Conservation (phyloP, 2,113 vertebrate genomes). For the Phycodurus eques region DNA sequence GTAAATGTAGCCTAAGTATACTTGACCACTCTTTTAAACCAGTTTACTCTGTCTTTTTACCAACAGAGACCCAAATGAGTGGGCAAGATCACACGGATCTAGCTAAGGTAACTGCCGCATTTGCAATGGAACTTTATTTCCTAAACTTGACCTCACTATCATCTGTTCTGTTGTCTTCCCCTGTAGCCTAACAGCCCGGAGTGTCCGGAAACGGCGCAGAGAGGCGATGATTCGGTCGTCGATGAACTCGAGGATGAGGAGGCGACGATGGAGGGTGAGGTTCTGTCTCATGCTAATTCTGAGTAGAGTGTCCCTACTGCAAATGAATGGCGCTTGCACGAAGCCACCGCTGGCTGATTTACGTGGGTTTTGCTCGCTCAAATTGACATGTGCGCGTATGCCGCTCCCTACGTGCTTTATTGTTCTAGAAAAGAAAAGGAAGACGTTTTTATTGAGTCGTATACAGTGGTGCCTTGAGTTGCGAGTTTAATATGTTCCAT, state of each 20-base stretch:
- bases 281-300: neutral
- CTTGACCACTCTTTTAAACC: neutral
- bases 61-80: slow-evolving; percentile 82
- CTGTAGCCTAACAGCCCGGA: neutral
- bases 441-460: no score
- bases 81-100: slow-evolving; percentile 21
- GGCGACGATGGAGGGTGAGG: slow-evolving; percentile 39
- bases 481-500: no score
- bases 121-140: neutral
- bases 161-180: neutral
- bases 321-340: no score
- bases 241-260: neutral
- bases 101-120: neutral
- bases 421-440: no score
- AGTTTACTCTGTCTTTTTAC: neutral
- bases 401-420: no score
- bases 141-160: neutral
- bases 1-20: neutral
- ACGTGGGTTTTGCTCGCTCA: no score
- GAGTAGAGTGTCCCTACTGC: no score
- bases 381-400: no score
- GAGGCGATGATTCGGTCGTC: neutral
- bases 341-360: no score
- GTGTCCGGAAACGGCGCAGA: slow-evolving; percentile 2
- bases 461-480: no score